Conservation (phyloP, 2,888 invertebrate species). For the Troides oblongomaculatus region DNA sequence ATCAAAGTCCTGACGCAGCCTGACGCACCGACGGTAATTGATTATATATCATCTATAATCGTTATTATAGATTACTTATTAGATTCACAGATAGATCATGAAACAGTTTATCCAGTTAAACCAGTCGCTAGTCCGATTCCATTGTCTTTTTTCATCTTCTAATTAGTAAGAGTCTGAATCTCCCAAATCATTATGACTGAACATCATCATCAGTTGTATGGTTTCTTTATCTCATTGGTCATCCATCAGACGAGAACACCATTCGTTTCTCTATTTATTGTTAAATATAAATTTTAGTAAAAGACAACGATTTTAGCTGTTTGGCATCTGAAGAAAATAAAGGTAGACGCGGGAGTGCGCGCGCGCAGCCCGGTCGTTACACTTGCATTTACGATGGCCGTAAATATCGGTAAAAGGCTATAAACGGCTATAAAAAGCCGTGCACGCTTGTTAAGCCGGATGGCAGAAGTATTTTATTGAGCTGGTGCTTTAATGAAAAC, state of each 20-base stretch:
- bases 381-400: slow-evolving; percentile 35
- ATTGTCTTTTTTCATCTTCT: too few relatives aligned
- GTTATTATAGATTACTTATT: slow-evolving; percentile 1
- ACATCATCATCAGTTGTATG: too few relatives aligned
- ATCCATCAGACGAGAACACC: too few relatives aligned
- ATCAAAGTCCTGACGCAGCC: slow-evolving; percentile 1
- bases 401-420: slow-evolving; percentile 35
- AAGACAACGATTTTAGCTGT: not conserved
- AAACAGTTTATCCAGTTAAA: too few relatives aligned
- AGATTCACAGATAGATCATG: too few relatives aligned
- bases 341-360: not conserved
- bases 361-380: slow-evolving; percentile 17
- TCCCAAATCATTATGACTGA: too few relatives aligned
- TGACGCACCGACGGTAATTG: slow-evolving; percentile 6
- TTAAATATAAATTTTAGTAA: too few relatives aligned
- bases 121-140: too few relatives aligned
- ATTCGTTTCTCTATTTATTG: too few relatives aligned
- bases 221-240: too few relatives aligned
- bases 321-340: slow-evolving; percentile 3
- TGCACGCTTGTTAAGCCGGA: slow-evolving; percentile 35
- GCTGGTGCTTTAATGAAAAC: slow-evolving; percentile 11
- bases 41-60: slow-evolving; percentile 12
- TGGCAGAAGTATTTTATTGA: slow-evolving; percentile 29
- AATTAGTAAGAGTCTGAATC: too few relatives aligned
- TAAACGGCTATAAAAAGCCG: slow-evolving; percentile 33